Base-by-base conservation (phyloP, 2,797 vertebrate species). In the Chiroxiphia lanceolata region DNA sequence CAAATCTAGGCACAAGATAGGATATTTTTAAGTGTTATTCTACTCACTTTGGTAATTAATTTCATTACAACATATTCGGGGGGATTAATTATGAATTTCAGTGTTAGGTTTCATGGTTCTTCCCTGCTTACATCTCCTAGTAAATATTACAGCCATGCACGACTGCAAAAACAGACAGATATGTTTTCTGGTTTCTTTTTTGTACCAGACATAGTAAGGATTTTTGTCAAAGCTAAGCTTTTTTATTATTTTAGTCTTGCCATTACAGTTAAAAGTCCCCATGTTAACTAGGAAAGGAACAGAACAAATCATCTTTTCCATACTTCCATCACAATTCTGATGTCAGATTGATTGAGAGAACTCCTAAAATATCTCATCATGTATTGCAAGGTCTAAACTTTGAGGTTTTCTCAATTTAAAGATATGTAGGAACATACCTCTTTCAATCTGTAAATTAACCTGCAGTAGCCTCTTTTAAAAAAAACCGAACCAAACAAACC, bases 401-500 rank as follows among this genome's bases (percentile, higher is more conserved):
- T 25, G 45, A 74, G 20, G 20, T 80, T 51, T 91, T 89, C 11
- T 74, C 11, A 29, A 3, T 79, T 79, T 76, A 70, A 69, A 79
- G 2, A 7, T 29, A 17, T 38, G 5, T 13, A 53, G 47, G 11
- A 61, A 68, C 4, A 34, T 14, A 25, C 1, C 1, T 27, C 15
- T 72, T 82, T 82, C 25, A 69, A 34, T 54, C 9, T 4, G 2
- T 26, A 67, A 59, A 0, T 45, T 51, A 63, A 76, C 33, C 38
- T 72, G 1, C 12, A 95, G 68, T 34, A 65, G 4, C 3, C 4
- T 68, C 4, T 67, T 86, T 77, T 44, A 53, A 34, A 1, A 57
- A 57, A 53, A 36, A 3, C 0, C 1, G 27, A 60, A 26, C 7
- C 2, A 48, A 59, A 20, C 8, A 48, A 47, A 1, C 0, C 2